Base-by-base conservation (phyloP, 2,888 invertebrate species). In the Encarsia formosa region DNA sequence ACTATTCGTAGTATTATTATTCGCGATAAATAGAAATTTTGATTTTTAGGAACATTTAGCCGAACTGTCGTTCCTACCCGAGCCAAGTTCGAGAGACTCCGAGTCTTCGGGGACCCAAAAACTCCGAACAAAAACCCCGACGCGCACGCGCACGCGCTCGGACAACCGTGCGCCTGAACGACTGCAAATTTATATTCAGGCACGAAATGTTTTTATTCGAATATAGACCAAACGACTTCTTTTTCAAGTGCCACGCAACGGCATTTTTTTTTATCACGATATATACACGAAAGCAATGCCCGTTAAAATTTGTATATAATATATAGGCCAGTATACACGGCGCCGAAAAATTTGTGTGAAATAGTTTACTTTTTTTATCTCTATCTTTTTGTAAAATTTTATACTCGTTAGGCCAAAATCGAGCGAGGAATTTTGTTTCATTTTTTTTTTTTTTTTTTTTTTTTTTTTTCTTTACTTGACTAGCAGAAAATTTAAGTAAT, bases 391-490 rank as follows among this genome's bases (percentile, higher is more conserved):
- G n/a, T n/a, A n/a, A n/a, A n/a, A n/a, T n/a, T n/a, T n/a, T n/a
- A n/a, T n/a, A n/a, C n/a, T 56, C 59, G 50, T 62, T 62, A 62
- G 62, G 62, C 62, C 61, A 62, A 61, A 61, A 59, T 61, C 59
- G 59, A 58, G 59, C 59, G 55, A 59, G 59, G 57, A 56, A 51
- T 59, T n/a, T n/a, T n/a, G n/a, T n/a, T n/a, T 58, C 56, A 61
- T 59, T 59, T 23, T 15, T 29, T 23, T 43, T 43, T 50, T 24
- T 43, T 45, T 41, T 43, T 44, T 45, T 54, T 48, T 18, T 54
- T 54, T 18, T 44, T 39, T 11, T 26, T 26, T 11, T 26, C 26
- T 11, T 26, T 26, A 6, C 57, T 61, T 60, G 51, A 58, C 56
- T 56, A 54, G 55, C 58, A 57, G 57, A 51, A 58, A 56, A 50